Conservation (phyloP, 2,113 vertebrate genomes). For the Zootoca vivipara region DNA sequence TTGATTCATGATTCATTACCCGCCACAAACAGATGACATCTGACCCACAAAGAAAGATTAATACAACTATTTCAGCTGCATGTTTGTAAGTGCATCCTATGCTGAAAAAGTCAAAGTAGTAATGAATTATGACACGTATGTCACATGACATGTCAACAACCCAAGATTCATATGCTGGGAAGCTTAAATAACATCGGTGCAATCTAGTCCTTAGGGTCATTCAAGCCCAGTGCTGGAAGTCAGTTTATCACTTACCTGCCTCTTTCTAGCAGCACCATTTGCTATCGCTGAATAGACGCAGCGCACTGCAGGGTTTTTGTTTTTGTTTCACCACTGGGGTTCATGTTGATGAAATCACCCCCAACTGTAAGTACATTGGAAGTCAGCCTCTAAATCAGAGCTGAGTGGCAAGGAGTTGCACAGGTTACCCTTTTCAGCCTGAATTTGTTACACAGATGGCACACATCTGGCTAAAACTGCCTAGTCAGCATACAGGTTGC, state of each 20-base stretch:
- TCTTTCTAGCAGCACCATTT: neutral
- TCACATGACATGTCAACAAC: neutral
- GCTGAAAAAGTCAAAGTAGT: slow-evolving; percentile 34
- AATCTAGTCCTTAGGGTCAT: neutral
- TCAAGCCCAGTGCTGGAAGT: neutral
- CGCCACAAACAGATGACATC: slow-evolving; percentile 34
- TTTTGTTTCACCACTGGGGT: neutral
- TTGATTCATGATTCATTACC: slow-evolving; percentile 2
- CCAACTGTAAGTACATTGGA: neutral
- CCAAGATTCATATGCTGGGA: neutral
- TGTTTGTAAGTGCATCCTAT: slow-evolving; percentile 34
- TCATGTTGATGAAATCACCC: neutral
- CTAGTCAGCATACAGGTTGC: neutral
- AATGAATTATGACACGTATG: slow-evolving; percentile 21
- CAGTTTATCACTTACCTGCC: neutral
- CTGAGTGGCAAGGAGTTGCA: neutral
- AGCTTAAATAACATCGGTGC: slow-evolving; percentile 19
- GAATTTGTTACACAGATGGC: neutral
- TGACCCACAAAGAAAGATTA: slow-evolving; percentile 43
- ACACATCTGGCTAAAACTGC: too few relatives aligned
- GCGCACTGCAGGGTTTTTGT: neutral
- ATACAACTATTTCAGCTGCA: slow-evolving; percentile 16
- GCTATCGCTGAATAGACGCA: neutral
- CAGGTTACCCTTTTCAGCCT: neutral
- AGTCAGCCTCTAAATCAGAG: neutral